phyloP scores from a whole-genome alignment of 2,888 invertebrate genomes.

The Sarcophaga caerulescens region DNA sequence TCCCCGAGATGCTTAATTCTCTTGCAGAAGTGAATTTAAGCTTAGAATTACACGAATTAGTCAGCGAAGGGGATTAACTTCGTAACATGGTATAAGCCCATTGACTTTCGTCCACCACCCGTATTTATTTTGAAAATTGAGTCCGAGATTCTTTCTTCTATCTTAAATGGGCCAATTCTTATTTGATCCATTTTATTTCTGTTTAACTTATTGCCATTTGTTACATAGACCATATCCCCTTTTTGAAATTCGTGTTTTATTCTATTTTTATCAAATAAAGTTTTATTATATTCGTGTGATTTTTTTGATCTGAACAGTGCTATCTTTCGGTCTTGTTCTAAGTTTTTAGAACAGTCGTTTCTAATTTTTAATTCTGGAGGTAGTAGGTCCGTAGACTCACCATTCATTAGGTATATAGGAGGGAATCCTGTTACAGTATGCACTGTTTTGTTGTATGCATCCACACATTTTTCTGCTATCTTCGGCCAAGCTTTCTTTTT shows the following conservation, averaged over 20 bases:
- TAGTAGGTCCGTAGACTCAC: constrained; percentile 45
- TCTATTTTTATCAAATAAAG: constrained; percentile 50
- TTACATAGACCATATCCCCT: constrained; percentile 59
- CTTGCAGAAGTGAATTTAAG: no score
- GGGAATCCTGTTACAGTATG: constrained; percentile 64
- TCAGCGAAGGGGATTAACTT: not conserved
- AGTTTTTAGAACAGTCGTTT: constrained; percentile 11
- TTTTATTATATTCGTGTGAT: constrained; percentile 60
- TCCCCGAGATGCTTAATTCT: no score
- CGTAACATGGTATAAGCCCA: no score
- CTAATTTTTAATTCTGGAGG: constrained; percentile 54
- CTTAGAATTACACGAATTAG: no score
- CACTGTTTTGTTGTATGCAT: constrained; percentile 64
- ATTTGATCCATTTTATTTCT: constrained; percentile 64
- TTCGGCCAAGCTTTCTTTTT: constrained; percentile 60
- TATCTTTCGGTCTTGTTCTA: constrained; percentile 46
- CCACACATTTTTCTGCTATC: constrained; percentile 55
- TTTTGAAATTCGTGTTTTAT: constrained; percentile 41
- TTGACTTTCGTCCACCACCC: no score
- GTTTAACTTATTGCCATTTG: constrained; percentile 64
- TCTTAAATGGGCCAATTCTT: constrained; percentile 57
- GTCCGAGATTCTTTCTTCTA: constrained; percentile 56
- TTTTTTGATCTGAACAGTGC: constrained; percentile 52
- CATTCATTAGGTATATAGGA: constrained; percentile 60
- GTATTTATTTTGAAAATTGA: constrained; percentile 55